These are phyloP conservation scores for Apodemia duryi DNA, from an alignment of 2,888 invertebrate species.

Conservation along the genomic window DNA sequence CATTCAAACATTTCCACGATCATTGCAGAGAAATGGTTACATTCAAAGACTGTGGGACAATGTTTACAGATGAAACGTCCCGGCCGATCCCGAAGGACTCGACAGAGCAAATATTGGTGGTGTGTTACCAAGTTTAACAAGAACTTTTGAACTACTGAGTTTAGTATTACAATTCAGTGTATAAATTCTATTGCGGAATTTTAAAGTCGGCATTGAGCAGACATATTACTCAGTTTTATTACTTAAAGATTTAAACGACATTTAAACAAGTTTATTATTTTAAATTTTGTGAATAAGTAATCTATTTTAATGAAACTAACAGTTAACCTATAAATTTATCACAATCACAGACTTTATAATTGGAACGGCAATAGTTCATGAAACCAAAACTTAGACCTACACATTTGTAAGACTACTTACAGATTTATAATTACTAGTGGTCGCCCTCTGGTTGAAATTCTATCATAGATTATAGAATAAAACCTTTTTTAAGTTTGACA, in stretches of 20 bases:
- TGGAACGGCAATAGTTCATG: too few species aligned
- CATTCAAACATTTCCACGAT: slow-evolving; percentile 37
- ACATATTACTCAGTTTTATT: not conserved
- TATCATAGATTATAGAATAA: too few species aligned
- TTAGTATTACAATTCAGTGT: slow-evolving; percentile 22
- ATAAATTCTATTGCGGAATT: slow-evolving; percentile 17
- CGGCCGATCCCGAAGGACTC: slow-evolving; percentile 48
- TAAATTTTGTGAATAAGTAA: too few species aligned
- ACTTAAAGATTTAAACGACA: not conserved
- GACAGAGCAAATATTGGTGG: slow-evolving; percentile 64
- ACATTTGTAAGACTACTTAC: too few species aligned
- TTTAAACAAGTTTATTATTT: too few species aligned
- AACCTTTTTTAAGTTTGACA: too few species aligned
- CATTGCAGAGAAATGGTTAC: slow-evolving; percentile 45
- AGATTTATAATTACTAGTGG: too few species aligned
- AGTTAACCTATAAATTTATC: too few species aligned
- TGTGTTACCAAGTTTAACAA: slow-evolving; percentile 63
- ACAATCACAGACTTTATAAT: too few species aligned
- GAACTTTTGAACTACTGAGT: slow-evolving; percentile 40
- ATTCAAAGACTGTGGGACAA: slow-evolving; percentile 52
- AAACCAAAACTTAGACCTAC: too few species aligned
- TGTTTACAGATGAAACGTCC: slow-evolving; percentile 56
- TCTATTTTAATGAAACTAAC: too few species aligned
- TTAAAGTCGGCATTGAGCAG: not conserved
- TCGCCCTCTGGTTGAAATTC: too few species aligned